Percentiles rank a stretch among this genome's conserved stretches.
These are phyloP conservation scores for Oscheius sp. DNA, from an alignment of 2,888 invertebrate species.

Conservation along the genomic window DNA sequence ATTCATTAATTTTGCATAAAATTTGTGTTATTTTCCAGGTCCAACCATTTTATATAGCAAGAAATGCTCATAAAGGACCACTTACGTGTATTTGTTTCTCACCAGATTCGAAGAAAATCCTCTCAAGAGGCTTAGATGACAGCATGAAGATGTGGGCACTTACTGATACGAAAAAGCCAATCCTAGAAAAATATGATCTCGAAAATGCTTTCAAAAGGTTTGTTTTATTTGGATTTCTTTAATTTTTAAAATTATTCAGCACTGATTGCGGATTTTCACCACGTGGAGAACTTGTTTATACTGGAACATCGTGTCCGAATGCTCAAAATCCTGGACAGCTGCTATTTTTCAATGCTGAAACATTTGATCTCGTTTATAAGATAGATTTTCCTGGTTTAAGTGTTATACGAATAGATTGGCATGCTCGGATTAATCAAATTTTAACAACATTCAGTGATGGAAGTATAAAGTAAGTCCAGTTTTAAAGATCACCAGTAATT, in stretches of 20 bases:
- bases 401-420: slow-evolving; percentile 91
- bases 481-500: slow-evolving; percentile 1
- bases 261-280: slow-evolving; percentile 86
- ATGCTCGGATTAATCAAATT: slow-evolving; percentile 96
- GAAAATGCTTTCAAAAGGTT: slow-evolving; percentile 83
- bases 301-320: slow-evolving; percentile 84
- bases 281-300: slow-evolving; percentile 87
- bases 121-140: slow-evolving; percentile 79
- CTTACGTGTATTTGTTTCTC: slow-evolving; percentile 85
- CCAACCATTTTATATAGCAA: slow-evolving; percentile 83
- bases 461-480: slow-evolving; percentile 34
- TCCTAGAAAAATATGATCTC: slow-evolving; percentile 81
- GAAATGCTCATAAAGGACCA: slow-evolving; percentile 77
- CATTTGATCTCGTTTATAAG: slow-evolving; percentile 82
- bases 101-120: slow-evolving; percentile 78
- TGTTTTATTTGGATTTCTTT: neutral
- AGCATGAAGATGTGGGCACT: slow-evolving; percentile 88
- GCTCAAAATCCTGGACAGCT: slow-evolving; percentile 78
- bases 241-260: slow-evolving; percentile 70
- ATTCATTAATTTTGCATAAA: slow-evolving; percentile 29
- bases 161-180: slow-evolving; percentile 83
- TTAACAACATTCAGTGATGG: slow-evolving; percentile 86
- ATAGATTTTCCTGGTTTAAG: slow-evolving; percentile 84
- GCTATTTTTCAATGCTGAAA: slow-evolving; percentile 84
- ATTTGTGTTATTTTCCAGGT: slow-evolving; percentile 75